phyloP scores from a whole-genome alignment of 2,888 invertebrate species.

The Tachina grossa region DNA sequence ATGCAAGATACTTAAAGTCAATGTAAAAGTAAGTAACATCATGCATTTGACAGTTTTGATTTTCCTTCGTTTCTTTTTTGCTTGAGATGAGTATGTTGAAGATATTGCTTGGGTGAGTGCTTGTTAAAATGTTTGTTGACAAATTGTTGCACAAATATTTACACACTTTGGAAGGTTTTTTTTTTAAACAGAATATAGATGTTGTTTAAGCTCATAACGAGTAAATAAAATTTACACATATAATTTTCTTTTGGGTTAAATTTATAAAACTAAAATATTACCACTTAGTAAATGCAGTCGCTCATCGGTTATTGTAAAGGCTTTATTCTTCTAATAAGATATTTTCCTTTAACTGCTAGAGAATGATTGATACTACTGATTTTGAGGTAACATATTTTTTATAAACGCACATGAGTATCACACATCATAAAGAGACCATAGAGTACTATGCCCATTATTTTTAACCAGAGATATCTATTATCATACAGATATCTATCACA shows the following conservation, averaged over 20 bases:
- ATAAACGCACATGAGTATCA: too few relatives aligned
- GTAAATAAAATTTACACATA: slow-evolving; percentile 45
- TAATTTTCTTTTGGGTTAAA: slow-evolving; percentile 4
- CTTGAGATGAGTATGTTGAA: neutral
- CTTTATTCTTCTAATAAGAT: too few relatives aligned
- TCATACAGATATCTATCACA: too few relatives aligned
- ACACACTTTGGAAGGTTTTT: slow-evolving; percentile 55
- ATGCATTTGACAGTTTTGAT: slow-evolving; percentile 70
- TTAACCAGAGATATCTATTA: too few relatives aligned
- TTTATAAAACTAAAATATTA: slow-evolving; percentile 17
- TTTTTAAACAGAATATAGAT: slow-evolving; percentile 38
- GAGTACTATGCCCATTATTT: too few relatives aligned
- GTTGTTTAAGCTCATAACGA: slow-evolving; percentile 42
- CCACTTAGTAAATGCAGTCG: neutral
- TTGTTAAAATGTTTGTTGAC: slow-evolving; percentile 45
- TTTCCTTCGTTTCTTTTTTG: slow-evolving; percentile 1
- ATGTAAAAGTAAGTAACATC: slow-evolving; percentile 55
- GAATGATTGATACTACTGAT: too few relatives aligned
- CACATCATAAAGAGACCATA: too few relatives aligned
- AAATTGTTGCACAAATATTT: slow-evolving; percentile 72
- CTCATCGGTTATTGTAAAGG: neutral
- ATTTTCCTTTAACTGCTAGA: too few relatives aligned
- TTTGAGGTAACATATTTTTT: too few relatives aligned
- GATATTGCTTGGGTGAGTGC: neutral
- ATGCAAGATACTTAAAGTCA: slow-evolving; percentile 69